phyloP scores from a whole-genome alignment of 2,797 vertebrate species.

The Gymnodraco acuticeps region DNA sequence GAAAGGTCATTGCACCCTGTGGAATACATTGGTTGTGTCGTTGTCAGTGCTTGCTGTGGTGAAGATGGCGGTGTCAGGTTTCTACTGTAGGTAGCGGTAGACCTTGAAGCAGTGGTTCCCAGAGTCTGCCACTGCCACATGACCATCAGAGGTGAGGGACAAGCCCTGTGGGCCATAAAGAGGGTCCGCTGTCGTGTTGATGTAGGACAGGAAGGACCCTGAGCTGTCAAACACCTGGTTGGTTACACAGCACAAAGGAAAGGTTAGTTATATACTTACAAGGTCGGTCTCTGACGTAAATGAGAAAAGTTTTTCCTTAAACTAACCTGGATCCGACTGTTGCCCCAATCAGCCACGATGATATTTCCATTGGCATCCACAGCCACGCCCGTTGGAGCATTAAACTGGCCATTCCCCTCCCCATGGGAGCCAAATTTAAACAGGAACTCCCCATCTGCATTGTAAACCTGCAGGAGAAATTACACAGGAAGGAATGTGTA shows the following conservation, averaged over 20 bases:
- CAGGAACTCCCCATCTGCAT: constrained; percentile 95
- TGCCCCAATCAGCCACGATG: constrained; percentile 98
- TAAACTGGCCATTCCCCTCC: constrained; percentile 97
- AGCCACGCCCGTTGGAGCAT: constrained; percentile 95
- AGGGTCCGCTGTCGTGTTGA: constrained; percentile 96
- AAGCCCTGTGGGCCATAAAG: constrained; percentile 96
- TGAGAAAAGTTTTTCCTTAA: background rate
- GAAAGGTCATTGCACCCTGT: constrained; percentile 73
- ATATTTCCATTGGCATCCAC: constrained; percentile 96
- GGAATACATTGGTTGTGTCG: constrained; percentile 72
- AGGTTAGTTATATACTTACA: background rate
- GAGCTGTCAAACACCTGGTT: constrained; percentile 94
- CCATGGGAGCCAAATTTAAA: constrained; percentile 98
- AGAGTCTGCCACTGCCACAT: constrained; percentile 96
- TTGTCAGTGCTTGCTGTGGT: constrained; percentile 56
- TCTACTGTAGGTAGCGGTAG: constrained; percentile 97
- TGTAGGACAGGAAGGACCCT: constrained; percentile 97
- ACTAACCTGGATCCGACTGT: constrained; percentile 96
- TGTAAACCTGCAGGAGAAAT: constrained; percentile 89
- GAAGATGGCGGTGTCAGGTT: constrained; percentile 6
- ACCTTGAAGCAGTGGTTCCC: constrained; percentile 99
- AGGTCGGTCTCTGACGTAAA: background rate
- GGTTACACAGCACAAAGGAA: constrained; percentile 19
- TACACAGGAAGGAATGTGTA: constrained; percentile 21
- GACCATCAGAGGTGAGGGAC: constrained; percentile 95